Percentiles rank a stretch among this genome's conserved stretches.
Evolutionary conservation across 2,888 invertebrate species (phyloP).

Genomic region (Melanophora roralis): DNA sequence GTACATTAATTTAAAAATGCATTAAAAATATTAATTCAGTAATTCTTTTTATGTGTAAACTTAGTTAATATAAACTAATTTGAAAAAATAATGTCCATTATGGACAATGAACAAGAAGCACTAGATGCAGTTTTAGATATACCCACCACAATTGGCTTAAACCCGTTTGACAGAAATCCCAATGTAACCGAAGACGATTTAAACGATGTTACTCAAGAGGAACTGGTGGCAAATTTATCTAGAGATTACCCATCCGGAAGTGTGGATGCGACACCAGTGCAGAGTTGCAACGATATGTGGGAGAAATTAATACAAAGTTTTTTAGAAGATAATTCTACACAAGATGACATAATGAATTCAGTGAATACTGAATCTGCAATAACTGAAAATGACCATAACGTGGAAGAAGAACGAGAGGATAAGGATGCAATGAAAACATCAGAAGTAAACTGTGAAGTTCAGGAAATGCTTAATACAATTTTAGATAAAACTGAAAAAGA

Average conservation of each 20-base stretch:
- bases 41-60: not conserved
- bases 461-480: not conserved
- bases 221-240: slow-evolving; percentile 54
- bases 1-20: slow-evolving; percentile 26
- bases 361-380: not conserved
- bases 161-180: slow-evolving; percentile 53
- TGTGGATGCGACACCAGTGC: slow-evolving; percentile 8
- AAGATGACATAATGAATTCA: slow-evolving; percentile 43
- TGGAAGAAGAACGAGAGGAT: not conserved
- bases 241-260: slow-evolving; percentile 38
- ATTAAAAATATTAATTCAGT: slow-evolving; percentile 5
- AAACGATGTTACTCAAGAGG: slow-evolving; percentile 58
- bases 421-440: not conserved
- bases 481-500: not conserved
- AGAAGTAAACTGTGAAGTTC: not conserved
- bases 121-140: slow-evolving; percentile 52
- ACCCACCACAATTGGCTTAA: slow-evolving; percentile 51
- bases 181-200: slow-evolving; percentile 55
- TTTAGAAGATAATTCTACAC: slow-evolving; percentile 52
- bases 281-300: slow-evolving; percentile 46
- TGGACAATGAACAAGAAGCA: slow-evolving; percentile 53
- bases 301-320: slow-evolving; percentile 57
- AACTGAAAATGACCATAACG: not conserved
- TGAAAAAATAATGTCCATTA: not conserved
- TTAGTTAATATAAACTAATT: no score